These are phyloP conservation scores for Hyperoodon ampullatus DNA, from an alignment of 2,113 vertebrate genomes.

Conservation along the genomic window DNA sequence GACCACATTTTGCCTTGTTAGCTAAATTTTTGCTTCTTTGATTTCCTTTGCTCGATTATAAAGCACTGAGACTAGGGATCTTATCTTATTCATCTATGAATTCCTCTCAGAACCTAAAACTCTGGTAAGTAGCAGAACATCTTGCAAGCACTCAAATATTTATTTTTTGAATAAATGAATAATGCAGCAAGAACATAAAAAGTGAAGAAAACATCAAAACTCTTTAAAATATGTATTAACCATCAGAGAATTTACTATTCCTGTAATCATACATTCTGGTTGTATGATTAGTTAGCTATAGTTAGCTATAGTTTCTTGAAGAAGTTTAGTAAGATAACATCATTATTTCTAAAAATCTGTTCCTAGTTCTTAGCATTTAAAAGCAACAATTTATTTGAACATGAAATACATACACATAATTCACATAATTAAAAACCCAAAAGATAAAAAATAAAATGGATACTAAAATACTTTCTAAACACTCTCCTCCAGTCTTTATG, in stretches of 20 bases:
- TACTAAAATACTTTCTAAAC: not conserved
- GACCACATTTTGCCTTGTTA: not conserved
- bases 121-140: conserved; percentile 18
- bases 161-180: conserved; percentile 59
- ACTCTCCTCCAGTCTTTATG: not conserved
- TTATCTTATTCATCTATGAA: not conserved
- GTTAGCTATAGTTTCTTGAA: not conserved
- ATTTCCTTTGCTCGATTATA: not conserved
- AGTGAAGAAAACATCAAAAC: not conserved
- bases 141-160: conserved; percentile 63
- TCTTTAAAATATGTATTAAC: conserved; percentile 27
- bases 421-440: not conserved
- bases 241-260: not conserved
- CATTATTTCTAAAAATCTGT: not conserved
- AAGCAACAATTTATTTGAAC: not conserved
- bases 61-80: not conserved
- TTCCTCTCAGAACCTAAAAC: conserved; percentile 6
- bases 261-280: not conserved
- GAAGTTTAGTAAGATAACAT: not conserved
- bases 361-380: not conserved
- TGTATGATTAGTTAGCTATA: not conserved
- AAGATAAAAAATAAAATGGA: not conserved
- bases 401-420: not conserved
- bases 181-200: conserved; percentile 53
- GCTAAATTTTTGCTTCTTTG: not conserved